These are phyloP conservation scores for Eunapius fragilis DNA, from an alignment of 37 sponge, comb jelly and placozoan genomes.

Conservation along the genomic window DNA sequence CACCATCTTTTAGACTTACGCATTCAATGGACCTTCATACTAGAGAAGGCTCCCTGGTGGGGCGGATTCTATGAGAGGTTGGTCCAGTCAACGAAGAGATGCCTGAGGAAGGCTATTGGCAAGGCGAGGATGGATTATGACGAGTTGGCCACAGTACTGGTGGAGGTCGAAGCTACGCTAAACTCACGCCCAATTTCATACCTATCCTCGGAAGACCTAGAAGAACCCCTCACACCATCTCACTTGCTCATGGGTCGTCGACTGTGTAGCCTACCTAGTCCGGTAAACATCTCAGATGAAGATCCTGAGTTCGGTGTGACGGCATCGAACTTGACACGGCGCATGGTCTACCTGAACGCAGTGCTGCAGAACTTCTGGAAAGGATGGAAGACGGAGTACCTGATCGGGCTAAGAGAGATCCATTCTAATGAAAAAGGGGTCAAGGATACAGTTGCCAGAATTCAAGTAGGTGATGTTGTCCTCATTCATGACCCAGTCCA, in stretches of 20 bases:
- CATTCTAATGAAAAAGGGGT: background rate
- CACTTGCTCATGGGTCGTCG: background rate
- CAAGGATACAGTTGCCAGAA: background rate
- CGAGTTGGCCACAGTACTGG: background rate
- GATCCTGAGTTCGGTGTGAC: conserved; percentile 14
- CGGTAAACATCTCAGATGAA: no score
- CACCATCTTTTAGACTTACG: background rate
- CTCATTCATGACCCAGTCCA: conserved; percentile 1
- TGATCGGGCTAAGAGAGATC: conserved; percentile 13
- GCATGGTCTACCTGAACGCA: conserved; percentile 23
- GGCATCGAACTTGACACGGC: background rate
- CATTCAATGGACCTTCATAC: background rate
- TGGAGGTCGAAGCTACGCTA: conserved; percentile 31
- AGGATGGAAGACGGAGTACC: conserved; percentile 26
- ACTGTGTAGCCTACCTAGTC: conserved; percentile 15
- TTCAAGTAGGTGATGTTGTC: conserved; percentile 23
- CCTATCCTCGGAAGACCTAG: background rate
- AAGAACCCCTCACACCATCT: conserved; percentile 4
- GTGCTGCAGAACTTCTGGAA: conserved; percentile 30
- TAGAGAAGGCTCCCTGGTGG: background rate
- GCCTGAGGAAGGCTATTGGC: background rate
- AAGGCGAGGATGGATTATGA: background rate
- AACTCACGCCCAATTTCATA: conserved; percentile 47
- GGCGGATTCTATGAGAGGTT: background rate
- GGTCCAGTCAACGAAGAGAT: background rate